phyloP scores from a whole-genome alignment of 2,888 invertebrate genomes.

The Acholoe squamosa region DNA sequence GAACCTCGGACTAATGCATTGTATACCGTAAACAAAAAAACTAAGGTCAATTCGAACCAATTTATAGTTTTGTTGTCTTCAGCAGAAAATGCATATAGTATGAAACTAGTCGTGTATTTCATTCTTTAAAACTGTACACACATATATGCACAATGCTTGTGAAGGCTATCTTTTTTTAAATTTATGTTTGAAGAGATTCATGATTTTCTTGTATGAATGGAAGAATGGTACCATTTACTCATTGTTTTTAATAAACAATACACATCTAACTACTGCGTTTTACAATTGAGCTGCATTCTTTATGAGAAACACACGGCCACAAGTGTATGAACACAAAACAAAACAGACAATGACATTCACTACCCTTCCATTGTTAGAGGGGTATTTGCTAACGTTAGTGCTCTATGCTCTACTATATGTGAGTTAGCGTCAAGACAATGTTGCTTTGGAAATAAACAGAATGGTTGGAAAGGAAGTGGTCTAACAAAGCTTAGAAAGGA shows the following conservation, averaged over 20 bases:
- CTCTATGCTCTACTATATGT: not conserved
- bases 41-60: too few relatives aligned
- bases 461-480: slow-evolving; percentile 3
- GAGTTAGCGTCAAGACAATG: slow-evolving; percentile 47
- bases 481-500: slow-evolving; percentile 43
- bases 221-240: not conserved
- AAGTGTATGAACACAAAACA: not conserved
- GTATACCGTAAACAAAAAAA: too few relatives aligned
- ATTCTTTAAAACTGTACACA: too few relatives aligned
- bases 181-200: not conserved
- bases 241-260: not conserved
- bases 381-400: not conserved
- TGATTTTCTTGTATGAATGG: not conserved
- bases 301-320: not conserved
- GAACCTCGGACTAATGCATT: not conserved
- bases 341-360: not conserved
- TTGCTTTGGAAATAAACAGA: slow-evolving; percentile 49
- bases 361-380: not conserved
- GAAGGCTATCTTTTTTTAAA: not conserved
- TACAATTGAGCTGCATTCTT: slow-evolving; percentile 9
- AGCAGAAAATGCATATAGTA: too few relatives aligned
- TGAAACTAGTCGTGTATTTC: too few relatives aligned
- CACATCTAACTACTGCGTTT: not conserved
- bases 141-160: too few relatives aligned
- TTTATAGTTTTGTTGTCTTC: too few relatives aligned